A percentile compares a stretch with the other conserved stretches of the same genome.
Evolutionary conservation across 1,140 invertebrate genomes (phyloP).

Genomic region (Ceratosolen solmsi): DNA sequence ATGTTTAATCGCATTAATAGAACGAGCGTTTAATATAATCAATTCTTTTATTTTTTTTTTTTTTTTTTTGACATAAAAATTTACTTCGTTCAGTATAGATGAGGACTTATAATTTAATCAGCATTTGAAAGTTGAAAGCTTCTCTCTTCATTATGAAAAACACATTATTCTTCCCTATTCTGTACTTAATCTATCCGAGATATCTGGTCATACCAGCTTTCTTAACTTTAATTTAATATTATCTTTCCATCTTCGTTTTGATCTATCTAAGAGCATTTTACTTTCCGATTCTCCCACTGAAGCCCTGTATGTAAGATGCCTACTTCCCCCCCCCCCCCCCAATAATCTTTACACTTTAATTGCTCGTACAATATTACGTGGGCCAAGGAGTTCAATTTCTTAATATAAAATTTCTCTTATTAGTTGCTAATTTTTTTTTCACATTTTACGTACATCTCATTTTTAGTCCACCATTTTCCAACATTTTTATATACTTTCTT

Average conservation of each 20-base stretch:
- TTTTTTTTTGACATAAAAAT: too few relatives aligned
- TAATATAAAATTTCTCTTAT: neutral
- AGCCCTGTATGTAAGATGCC: neutral
- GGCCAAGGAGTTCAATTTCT: neutral
- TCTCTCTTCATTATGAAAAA: neutral
- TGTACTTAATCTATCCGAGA: neutral
- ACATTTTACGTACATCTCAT: neutral
- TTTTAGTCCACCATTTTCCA: neutral
- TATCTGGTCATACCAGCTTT: neutral
- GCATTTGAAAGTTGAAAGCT: too few relatives aligned
- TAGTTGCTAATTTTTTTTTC: neutral
- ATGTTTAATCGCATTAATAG: too few relatives aligned
- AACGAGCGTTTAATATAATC: too few relatives aligned
- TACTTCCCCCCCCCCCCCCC: neutral
- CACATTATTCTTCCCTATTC: neutral
- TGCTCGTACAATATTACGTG: neutral
- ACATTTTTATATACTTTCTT: too few relatives aligned
- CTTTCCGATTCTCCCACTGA: neutral
- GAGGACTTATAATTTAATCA: too few relatives aligned
- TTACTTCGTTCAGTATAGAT: too few relatives aligned
- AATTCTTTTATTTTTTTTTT: too few relatives aligned
- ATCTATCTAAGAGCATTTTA: constrained; percentile 6
- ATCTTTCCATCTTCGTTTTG: constrained; percentile 11
- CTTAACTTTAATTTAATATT: constrained; percentile 15
- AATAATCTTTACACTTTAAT: neutral